Evolutionary conservation across 2,797 vertebrate species (phyloP).

Genomic region (Falco novaeseelandiae): DNA sequence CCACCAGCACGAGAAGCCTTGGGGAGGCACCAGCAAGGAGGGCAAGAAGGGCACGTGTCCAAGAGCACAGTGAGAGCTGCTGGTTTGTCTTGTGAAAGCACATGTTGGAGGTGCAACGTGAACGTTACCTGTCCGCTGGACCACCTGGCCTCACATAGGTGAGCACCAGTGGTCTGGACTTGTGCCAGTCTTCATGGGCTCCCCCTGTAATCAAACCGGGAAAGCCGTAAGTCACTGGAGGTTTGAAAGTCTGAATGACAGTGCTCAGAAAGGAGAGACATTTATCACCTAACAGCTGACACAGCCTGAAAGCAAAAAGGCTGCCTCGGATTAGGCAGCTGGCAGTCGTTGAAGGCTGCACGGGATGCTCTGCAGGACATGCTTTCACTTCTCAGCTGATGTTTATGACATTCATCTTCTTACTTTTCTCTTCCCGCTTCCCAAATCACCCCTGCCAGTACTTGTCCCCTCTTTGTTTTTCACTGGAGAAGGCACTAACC

Average conservation of each 20-base stretch:
- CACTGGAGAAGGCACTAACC: slow-evolving; percentile 77
- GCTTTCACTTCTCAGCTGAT: not conserved
- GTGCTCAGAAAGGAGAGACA: not conserved
- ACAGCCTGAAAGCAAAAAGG: not conserved
- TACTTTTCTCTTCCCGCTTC: not conserved
- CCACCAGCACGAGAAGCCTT: not conserved
- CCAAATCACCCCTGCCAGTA: not conserved
- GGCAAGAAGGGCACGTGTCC: not conserved
- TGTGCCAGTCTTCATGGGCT: slow-evolving; percentile 93
- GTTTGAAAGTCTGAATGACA: not conserved
- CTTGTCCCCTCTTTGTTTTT: not conserved
- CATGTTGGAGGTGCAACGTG: fast-evolving
- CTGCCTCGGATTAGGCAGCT: not conserved
- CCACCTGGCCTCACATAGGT: slow-evolving; percentile 93
- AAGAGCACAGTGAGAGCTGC: not conserved
- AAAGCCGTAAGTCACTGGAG: not conserved
- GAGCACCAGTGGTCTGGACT: slow-evolving; percentile 90
- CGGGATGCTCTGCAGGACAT: not conserved
- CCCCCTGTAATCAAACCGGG: slow-evolving; percentile 82
- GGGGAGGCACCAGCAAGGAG: not conserved
- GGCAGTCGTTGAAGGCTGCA: not conserved
- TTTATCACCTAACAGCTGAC: not conserved
- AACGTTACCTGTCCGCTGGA: slow-evolving; percentile 92
- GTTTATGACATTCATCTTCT: not conserved
- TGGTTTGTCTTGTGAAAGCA: not conserved